These are phyloP conservation scores for Phengaris arion DNA, from an alignment of 2,888 invertebrate species.

Conservation along the genomic window DNA sequence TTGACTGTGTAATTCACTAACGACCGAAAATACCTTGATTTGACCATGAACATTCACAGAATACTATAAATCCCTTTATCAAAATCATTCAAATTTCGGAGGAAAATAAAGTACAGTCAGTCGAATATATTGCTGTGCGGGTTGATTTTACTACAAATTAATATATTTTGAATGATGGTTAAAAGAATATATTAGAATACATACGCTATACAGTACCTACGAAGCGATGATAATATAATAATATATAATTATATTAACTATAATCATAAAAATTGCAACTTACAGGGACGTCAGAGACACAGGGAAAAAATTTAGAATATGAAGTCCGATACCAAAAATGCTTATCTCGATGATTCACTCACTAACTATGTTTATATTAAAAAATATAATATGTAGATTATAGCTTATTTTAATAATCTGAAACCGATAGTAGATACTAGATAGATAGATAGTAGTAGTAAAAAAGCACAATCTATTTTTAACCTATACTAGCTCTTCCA, in stretches of 20 bases:
- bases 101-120: background rate
- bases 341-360: background rate
- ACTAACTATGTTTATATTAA: background rate
- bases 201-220: too few species aligned
- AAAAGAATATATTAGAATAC: too few species aligned
- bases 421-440: too few species aligned
- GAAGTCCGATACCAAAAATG: background rate
- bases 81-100: background rate
- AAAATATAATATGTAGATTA: too few species aligned
- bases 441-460: too few species aligned
- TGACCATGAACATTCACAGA: background rate
- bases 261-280: too few species aligned
- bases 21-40: background rate
- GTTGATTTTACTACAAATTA: background rate
- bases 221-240: too few species aligned
- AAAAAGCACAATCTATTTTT: background rate
- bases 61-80: background rate
- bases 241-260: too few species aligned
- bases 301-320: background rate
- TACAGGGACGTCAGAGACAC: too few species aligned
- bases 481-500: background rate
- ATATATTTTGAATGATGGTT: too few species aligned
- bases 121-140: background rate
- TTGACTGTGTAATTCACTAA: slow-evolving; percentile 2
- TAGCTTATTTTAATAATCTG: too few species aligned